Evolutionary conservation across 2,888 invertebrate genomes (phyloP).

Genomic region (Eutolmus rufibarbis): DNA sequence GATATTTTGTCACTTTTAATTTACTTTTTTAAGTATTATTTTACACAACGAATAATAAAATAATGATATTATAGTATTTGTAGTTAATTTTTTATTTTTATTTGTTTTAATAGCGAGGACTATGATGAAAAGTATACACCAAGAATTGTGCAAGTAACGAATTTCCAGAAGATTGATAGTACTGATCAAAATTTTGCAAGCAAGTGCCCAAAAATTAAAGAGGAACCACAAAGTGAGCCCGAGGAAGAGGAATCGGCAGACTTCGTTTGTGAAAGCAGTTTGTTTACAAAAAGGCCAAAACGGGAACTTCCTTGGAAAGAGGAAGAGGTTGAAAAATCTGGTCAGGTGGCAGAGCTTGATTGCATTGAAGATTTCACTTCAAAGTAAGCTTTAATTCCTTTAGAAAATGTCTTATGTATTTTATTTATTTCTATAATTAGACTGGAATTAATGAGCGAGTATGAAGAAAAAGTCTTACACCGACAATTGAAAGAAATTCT

Average conservation of each 20-base stretch:
- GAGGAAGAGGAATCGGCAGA: constrained; percentile 53
- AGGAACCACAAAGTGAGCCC: constrained; percentile 49
- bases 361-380: neutral
- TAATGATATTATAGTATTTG: no score
- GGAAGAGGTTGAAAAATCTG: constrained; percentile 45
- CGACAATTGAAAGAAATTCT: constrained; percentile 56
- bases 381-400: neutral
- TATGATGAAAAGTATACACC: constrained; percentile 54
- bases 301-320: constrained; percentile 65
- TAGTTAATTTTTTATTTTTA: neutral
- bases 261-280: constrained; percentile 56
- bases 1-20: neutral
- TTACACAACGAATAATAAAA: neutral
- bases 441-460: constrained; percentile 54
- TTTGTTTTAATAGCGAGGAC: neutral
- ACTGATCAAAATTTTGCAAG: neutral
- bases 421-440: constrained; percentile 49
- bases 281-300: constrained; percentile 58
- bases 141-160: constrained; percentile 60
- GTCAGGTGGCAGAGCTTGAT: neutral
- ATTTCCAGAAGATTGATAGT: constrained; percentile 56
- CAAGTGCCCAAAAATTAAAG: constrained; percentile 43
- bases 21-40: neutral
- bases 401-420: neutral
- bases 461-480: constrained; percentile 58